Evolutionary conservation across 1,140 invertebrate species (phyloP).

Genomic region (Bursaphelenchus mucronatus): DNA sequence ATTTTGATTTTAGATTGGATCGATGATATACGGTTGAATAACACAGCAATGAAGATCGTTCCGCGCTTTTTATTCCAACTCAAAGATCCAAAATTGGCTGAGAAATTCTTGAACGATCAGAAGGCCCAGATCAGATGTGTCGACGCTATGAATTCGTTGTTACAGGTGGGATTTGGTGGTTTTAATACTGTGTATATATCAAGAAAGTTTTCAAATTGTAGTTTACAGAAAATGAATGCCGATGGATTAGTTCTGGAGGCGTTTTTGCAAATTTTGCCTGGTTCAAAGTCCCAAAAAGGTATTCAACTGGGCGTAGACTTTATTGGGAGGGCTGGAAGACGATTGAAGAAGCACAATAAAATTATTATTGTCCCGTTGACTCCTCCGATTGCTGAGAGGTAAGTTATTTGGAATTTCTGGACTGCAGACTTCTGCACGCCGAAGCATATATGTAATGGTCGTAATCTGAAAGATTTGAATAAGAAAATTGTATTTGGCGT

Average conservation of each 20-base stretch:
- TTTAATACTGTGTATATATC: constrained; percentile 24
- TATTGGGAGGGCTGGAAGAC: neutral
- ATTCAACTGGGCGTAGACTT: constrained; percentile 8
- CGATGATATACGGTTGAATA: constrained; percentile 47
- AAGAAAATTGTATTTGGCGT: constrained; percentile 8
- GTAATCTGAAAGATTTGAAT: neutral
- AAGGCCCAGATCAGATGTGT: constrained; percentile 36
- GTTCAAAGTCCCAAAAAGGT: constrained; percentile 1
- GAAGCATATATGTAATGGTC: constrained; percentile 1
- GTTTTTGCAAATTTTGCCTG: constrained; percentile 50
- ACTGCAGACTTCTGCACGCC: neutral
- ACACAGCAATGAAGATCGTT: constrained; percentile 49
- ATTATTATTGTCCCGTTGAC: constrained; percentile 11
- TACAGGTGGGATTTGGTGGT: constrained; percentile 26
- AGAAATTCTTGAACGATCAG: constrained; percentile 42
- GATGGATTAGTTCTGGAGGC: constrained; percentile 55
- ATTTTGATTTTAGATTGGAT: constrained; percentile 45
- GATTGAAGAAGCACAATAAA: neutral
- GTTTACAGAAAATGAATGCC: constrained; percentile 51
- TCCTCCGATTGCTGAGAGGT: constrained; percentile 21
- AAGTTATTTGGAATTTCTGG: constrained; percentile 1
- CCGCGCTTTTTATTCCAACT: constrained; percentile 52
- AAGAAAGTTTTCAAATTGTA: neutral
- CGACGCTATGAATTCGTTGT: constrained; percentile 42
- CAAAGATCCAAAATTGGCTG: constrained; percentile 33